Conservation (phyloP, 2,113 vertebrate genomes). For the Lichenostomus cassidix region DNA sequence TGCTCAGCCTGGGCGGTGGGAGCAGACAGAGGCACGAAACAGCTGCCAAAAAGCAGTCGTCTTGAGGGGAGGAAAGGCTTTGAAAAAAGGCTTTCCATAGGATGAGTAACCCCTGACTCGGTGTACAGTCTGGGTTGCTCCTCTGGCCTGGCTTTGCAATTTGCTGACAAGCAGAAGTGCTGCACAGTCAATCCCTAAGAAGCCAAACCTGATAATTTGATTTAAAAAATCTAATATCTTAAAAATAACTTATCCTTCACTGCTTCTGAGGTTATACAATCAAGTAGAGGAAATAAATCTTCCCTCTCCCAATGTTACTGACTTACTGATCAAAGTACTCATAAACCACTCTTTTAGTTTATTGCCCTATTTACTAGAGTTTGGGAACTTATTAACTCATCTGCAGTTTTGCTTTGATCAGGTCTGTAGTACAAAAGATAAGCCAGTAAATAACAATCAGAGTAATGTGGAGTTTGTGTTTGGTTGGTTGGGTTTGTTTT, state of each 20-base stretch:
- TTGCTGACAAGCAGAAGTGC: not conserved
- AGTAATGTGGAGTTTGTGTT: not conserved
- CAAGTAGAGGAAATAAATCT: not conserved
- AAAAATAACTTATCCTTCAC: not conserved
- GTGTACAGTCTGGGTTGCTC: not conserved
- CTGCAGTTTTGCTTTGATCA: not conserved
- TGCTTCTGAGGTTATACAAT: not conserved
- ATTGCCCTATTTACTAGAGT: not conserved
- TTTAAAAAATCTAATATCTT: not conserved
- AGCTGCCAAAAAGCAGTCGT: not conserved
- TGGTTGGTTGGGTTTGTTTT: not conserved
- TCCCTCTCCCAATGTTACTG: not conserved
- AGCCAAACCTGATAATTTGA: not conserved
- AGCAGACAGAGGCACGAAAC: fast-evolving
- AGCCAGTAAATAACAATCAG: not conserved
- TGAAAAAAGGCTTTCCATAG: not conserved
- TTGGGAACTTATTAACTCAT: not conserved
- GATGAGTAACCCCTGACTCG: not conserved
- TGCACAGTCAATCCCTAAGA: not conserved
- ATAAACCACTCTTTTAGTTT: not conserved
- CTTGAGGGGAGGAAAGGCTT: not conserved
- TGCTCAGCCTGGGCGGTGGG: not conserved
- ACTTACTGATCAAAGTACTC: not conserved
- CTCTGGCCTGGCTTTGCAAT: not conserved
- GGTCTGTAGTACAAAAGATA: not conserved